phyloP scores from a whole-genome alignment of 2,113 vertebrate genomes.

The Stomatorhinus ivindoensis region DNA sequence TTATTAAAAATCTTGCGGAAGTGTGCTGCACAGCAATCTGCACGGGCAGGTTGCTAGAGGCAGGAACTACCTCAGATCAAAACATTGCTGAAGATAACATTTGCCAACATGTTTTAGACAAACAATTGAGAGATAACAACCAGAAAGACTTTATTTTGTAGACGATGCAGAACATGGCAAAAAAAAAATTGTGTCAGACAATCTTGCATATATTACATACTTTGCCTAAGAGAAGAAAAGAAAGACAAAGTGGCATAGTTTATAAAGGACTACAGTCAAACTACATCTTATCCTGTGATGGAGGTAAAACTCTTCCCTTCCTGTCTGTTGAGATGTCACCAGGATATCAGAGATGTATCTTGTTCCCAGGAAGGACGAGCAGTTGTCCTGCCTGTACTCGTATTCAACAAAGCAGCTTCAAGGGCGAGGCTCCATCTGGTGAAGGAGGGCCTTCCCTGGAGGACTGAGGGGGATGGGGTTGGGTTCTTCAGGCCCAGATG shows the following conservation, averaged over 20 bases:
- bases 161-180: neutral
- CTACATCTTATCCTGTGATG: neutral
- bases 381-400: slow-evolving; percentile 20
- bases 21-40: neutral
- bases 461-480: slow-evolving; percentile 22
- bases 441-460: neutral
- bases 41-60: neutral
- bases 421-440: slow-evolving; percentile 18
- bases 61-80: neutral
- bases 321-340: neutral
- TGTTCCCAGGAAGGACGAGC: slow-evolving; percentile 24
- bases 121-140: neutral
- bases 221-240: neutral
- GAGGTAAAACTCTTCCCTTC: neutral
- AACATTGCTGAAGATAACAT: neutral
- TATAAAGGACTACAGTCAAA: neutral
- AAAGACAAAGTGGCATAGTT: neutral
- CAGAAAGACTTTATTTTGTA: neutral
- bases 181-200: neutral
- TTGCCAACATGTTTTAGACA: neutral
- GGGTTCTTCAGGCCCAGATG: slow-evolving; percentile 9
- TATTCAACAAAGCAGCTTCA: slow-evolving; percentile 37
- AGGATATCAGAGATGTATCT: slow-evolving; percentile 31
- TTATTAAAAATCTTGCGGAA: neutral
- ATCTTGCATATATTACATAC: neutral